Percentiles rank a stretch among this genome's conserved stretches.
phyloP scores from a whole-genome alignment of 2,888 invertebrate species.

The Pterostichus madidus region DNA sequence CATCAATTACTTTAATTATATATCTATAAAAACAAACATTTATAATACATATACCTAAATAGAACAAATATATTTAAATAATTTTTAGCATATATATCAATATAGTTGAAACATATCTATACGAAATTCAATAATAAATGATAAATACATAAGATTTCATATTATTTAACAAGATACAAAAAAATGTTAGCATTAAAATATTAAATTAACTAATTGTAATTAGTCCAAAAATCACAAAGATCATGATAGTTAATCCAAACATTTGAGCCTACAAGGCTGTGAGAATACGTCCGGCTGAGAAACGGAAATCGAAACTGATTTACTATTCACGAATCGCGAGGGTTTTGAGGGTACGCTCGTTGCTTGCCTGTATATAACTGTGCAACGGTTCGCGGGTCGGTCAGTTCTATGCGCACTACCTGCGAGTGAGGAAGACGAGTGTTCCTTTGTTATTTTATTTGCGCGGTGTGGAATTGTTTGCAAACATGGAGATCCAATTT shows the following conservation, averaged over 20 bases:
- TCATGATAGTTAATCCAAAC: no score
- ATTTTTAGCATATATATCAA: no score
- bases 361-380: constrained; percentile 18
- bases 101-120: no score
- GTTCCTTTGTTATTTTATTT: constrained; percentile 38
- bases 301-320: no score
- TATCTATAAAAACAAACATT: no score
- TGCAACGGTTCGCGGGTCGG: constrained; percentile 2
- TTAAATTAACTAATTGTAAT: constrained; percentile 1
- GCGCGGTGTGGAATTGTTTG: constrained; percentile 22
- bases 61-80: no score
- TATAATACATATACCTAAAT: no score
- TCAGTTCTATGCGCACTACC: constrained; percentile 36
- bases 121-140: no score
- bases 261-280: background rate
- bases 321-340: background rate
- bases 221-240: background rate
- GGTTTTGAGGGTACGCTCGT: constrained; percentile 25
- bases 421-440: constrained; percentile 44
- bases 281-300: background rate
- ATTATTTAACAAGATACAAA: no score
- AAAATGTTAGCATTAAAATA: no score
- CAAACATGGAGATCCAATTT: constrained; percentile 63
- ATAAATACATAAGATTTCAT: no score
- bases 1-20: no score